Evolutionary conservation across 2,113 vertebrate genomes (phyloP), one percentile per base, ranked within the genome.

Genomic region (Glaucidium brasilianum): DNA sequence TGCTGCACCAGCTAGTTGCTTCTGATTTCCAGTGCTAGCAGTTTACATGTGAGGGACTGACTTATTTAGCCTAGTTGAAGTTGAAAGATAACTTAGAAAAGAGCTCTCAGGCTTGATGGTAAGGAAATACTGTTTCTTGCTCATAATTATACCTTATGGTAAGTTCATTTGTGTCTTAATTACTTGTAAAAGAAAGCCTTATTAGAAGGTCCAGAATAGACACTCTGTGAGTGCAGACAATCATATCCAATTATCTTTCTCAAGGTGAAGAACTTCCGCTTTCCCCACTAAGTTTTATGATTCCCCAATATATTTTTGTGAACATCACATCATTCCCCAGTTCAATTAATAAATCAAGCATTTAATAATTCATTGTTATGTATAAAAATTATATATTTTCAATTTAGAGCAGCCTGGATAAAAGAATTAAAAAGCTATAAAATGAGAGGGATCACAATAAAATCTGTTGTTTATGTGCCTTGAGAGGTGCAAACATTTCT

Each of bases 391-490:
- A 47, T 47, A 47, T 47, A 26, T 75, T 67, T 67, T n/a, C 12
- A 62, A 67, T n/a, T 55, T 23, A 71, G 9, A 90, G n/a, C 11
- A 55, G 3, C 7, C 7, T 75, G 5, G 5, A 39, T 66, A 52
- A 16, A 79, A 25, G 3, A 81, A 22, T 59, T 37, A 11, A 39
- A 95, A 82, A 67, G 1, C 3, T 67, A 11, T n/a, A 29, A 59
- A 94, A 13, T 9, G 56, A 35, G 6, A 59, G 13, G 8, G 9
- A 45, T 84, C 5, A 20, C 2, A 63, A 63, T 19, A 81, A 90
- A 50, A 72, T 12, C 9, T 22, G 15, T n/a, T 2, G 0, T 1
- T 88, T 87, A 26, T 4, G 0, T 56, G 25, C 6, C 39, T 78
- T 60, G 23, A 56, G 27, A 85, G 8, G 3, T 62, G 19, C 5